phyloP scores from a whole-genome alignment of 1,140 invertebrate genomes.

The Drosophila elegans region DNA sequence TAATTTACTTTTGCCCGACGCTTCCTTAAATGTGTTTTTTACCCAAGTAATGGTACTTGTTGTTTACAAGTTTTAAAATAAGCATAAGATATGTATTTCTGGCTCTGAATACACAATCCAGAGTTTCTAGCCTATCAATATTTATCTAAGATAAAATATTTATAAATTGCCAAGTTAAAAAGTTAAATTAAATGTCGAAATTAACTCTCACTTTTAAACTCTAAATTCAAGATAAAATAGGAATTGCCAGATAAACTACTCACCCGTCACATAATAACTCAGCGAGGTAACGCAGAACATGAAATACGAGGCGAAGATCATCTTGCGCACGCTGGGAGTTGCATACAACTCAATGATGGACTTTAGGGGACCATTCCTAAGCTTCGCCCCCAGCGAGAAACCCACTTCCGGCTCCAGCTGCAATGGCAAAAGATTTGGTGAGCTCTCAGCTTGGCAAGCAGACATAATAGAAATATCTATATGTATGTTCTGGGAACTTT shows the following conservation, averaged over 20 bases:
- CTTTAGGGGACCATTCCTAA: slow-evolving; percentile 69
- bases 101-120: no score
- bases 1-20: no score
- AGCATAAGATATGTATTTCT: no score
- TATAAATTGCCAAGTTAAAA: no score
- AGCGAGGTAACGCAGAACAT: slow-evolving; percentile 86
- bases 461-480: neutral
- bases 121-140: no score
- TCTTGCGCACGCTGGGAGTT: slow-evolving; percentile 66
- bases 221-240: no score
- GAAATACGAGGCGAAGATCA: slow-evolving; percentile 83
- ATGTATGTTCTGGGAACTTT: slow-evolving; percentile 2
- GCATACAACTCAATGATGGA: slow-evolving; percentile 75
- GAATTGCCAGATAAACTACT: neutral
- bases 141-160: no score
- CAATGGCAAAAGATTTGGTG: neutral
- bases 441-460: slow-evolving; percentile 22
- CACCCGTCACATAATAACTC: slow-evolving; percentile 85
- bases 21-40: no score
- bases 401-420: slow-evolving; percentile 47
- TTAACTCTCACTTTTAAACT: no score
- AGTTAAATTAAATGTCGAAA: no score
- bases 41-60: no score
- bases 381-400: slow-evolving; percentile 49
- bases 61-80: no score